Evolutionary conservation across 2,888 invertebrate species (phyloP).

Genomic region (Oegoconia quadripuncta): DNA sequence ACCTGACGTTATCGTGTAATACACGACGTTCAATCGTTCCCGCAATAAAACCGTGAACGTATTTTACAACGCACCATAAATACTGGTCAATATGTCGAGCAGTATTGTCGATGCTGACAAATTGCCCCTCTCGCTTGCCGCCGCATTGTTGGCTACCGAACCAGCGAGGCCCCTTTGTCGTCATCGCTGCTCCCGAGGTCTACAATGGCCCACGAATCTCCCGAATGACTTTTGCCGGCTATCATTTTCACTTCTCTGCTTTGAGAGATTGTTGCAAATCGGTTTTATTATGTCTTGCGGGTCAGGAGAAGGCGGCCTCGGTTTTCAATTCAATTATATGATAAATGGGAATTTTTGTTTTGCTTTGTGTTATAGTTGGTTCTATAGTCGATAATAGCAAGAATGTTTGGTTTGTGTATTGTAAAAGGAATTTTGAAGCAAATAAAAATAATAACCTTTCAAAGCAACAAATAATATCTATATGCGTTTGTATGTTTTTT

Average conservation of each 20-base stretch:
- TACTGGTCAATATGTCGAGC: slow-evolving; percentile 76
- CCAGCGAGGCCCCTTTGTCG: slow-evolving; percentile 56
- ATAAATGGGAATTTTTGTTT: slow-evolving; percentile 60
- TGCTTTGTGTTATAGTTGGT: slow-evolving; percentile 41
- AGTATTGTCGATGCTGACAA: slow-evolving; percentile 76
- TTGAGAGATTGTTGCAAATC: slow-evolving; percentile 54
- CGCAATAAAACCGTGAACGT: slow-evolving; percentile 71
- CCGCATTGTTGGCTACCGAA: slow-evolving; percentile 67
- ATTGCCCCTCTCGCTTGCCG: slow-evolving; percentile 69
- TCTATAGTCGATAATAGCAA: slow-evolving; percentile 40
- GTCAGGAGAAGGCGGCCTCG: slow-evolving; percentile 44
- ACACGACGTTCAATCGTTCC: slow-evolving; percentile 69
- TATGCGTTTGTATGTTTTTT: neutral
- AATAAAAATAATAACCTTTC: slow-evolving; percentile 39
- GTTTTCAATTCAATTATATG: slow-evolving; percentile 55
- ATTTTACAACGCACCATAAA: slow-evolving; percentile 73
- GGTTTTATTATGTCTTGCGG: slow-evolving; percentile 63
- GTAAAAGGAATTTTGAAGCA: slow-evolving; percentile 45
- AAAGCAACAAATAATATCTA: slow-evolving; percentile 8
- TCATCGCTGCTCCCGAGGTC: slow-evolving; percentile 35
- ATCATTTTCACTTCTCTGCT: slow-evolving; percentile 71
- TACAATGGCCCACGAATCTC: slow-evolving; percentile 55
- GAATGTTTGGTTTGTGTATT: slow-evolving; percentile 58
- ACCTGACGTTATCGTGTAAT: slow-evolving; percentile 61
- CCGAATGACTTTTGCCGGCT: slow-evolving; percentile 65